phyloP scores from a whole-genome alignment of 2,888 invertebrate genomes.

The Lysandra bellargus region DNA sequence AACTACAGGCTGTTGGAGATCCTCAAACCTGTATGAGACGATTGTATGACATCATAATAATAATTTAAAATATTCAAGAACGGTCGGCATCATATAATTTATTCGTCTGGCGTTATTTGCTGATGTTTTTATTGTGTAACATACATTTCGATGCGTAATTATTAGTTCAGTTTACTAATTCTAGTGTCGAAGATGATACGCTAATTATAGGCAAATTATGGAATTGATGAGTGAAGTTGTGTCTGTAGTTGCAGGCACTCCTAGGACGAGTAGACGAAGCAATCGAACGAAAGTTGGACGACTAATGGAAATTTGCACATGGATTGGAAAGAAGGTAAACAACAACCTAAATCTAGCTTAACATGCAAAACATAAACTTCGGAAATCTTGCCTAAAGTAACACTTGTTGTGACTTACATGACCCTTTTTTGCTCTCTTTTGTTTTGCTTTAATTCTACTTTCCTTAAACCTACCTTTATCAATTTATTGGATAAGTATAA shows the following conservation, averaged over 20 bases:
- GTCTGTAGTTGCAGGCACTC: constrained; percentile 60
- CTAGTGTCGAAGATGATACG: constrained; percentile 14
- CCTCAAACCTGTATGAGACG: constrained; percentile 9
- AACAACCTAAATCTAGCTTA: background rate
- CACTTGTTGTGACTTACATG: no score
- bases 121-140: background rate
- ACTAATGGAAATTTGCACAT: constrained; percentile 66
- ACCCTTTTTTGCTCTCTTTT: no score
- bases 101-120: background rate
- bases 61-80: background rate
- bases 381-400: no score
- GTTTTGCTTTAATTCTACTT: no score
- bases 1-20: background rate
- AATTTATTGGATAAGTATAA: no score
- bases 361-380: no score
- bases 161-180: background rate
- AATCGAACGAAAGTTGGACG: constrained; percentile 60
- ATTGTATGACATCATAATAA: constrained; percentile 8
- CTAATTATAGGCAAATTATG: background rate
- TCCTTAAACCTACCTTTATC: no score
- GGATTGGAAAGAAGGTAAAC: constrained; percentile 72
- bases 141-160: background rate
- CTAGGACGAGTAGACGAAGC: constrained; percentile 54
- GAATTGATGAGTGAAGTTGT: constrained; percentile 32
- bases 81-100: background rate